Percentiles rank a stretch among this genome's conserved stretches.
phyloP scores from a whole-genome alignment of 2,797 vertebrate species.

The Vespertilio murinus region DNA sequence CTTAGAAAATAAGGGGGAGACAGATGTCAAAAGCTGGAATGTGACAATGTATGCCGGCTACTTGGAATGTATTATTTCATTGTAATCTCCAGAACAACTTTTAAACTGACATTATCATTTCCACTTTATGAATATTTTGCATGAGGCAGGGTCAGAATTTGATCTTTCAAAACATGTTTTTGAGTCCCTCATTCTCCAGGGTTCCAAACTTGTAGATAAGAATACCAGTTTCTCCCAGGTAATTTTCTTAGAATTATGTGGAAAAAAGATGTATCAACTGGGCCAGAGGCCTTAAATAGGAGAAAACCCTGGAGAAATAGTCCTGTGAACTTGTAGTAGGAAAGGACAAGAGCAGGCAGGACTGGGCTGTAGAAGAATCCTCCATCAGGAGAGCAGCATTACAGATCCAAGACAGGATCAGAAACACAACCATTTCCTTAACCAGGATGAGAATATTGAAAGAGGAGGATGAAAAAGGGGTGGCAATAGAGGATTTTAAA shows the following conservation, averaged over 20 bases:
- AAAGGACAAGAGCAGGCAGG: neutral
- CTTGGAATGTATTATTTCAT: neutral
- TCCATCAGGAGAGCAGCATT: neutral
- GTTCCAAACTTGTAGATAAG: neutral
- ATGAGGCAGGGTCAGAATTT: neutral
- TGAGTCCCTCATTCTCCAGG: neutral
- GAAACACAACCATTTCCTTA: neutral
- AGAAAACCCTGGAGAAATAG: neutral
- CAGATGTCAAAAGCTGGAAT: neutral
- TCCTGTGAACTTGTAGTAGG: neutral
- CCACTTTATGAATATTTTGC: neutral
- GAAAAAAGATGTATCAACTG: neutral
- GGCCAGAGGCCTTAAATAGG: neutral
- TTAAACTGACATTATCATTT: neutral
- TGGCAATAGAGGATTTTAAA: neutral
- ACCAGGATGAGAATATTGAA: neutral
- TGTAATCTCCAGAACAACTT: neutral
- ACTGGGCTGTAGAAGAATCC: neutral
- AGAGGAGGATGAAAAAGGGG: neutral
- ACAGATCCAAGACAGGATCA: neutral
- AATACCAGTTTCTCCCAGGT: neutral
- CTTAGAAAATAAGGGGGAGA: neutral
- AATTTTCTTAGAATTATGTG: neutral
- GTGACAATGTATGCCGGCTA: neutral
- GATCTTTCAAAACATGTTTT: neutral